Conservation (phyloP, 2,797 vertebrate species). For the Pangasius krempfi region DNA sequence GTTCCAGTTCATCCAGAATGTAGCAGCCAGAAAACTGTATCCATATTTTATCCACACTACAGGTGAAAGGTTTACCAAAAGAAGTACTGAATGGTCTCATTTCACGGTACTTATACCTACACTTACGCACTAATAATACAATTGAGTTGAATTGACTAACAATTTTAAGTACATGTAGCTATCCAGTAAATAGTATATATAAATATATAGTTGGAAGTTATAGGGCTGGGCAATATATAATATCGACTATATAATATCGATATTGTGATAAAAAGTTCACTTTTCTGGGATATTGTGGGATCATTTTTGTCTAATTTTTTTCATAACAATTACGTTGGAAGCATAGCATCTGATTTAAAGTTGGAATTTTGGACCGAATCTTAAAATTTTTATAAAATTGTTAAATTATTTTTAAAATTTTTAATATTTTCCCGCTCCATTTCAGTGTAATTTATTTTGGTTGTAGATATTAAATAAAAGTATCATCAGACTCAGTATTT, state of each 20-base stretch:
- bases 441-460: neutral
- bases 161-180: neutral
- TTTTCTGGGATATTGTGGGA: neutral
- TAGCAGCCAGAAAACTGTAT: neutral
- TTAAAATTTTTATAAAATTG: neutral
- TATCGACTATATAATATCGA: neutral
- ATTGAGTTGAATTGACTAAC: neutral
- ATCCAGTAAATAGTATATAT: neutral
- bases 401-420: neutral
- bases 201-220: neutral
- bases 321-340: too few relatives aligned
- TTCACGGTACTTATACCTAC: neutral
- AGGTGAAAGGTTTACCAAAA: neutral
- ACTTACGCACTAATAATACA: neutral
- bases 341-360: neutral
- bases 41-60: neutral
- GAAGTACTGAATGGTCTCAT: neutral
- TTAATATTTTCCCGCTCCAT: neutral
- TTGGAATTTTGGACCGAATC: neutral
- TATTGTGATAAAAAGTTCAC: neutral
- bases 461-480: neutral
- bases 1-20: neutral
- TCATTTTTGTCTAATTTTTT: neutral
- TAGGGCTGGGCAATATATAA: neutral
- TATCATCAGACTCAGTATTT: neutral